A percentile compares a stretch with the other conserved stretches of the same genome.
phyloP scores from a whole-genome alignment of 2,113 vertebrate species.

The Sciurus niger region DNA sequence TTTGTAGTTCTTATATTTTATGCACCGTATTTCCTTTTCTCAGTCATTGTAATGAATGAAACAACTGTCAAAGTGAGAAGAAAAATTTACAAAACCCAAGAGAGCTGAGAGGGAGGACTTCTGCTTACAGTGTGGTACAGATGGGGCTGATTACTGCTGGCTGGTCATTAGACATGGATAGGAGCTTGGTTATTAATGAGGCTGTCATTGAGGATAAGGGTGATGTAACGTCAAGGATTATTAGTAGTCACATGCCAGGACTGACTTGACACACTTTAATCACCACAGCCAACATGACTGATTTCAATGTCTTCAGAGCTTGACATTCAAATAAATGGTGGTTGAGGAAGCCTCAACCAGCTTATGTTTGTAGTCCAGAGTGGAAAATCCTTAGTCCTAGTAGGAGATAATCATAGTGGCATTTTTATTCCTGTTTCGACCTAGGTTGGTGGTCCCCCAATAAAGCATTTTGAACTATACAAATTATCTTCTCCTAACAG shows the following conservation, averaged over 20 bases:
- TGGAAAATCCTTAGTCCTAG: neutral
- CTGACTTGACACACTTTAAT: neutral
- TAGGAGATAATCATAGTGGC: neutral
- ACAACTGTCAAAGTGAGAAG: neutral
- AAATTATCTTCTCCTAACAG: neutral
- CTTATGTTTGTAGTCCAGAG: neutral
- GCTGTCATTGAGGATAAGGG: neutral
- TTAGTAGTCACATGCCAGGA: too few relatives aligned
- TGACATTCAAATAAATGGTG: neutral
- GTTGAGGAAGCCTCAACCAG: neutral
- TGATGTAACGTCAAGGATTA: neutral
- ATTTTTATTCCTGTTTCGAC: neutral
- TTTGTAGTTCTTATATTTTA: neutral
- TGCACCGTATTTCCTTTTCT: slow-evolving; percentile 52
- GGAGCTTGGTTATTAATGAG: neutral
- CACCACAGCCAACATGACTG: neutral
- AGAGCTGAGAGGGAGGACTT: neutral
- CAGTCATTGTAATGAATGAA: neutral
- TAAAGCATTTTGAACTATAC: neutral
- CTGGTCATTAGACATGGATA: too few relatives aligned
- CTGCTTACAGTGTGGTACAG: neutral
- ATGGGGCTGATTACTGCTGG: neutral
- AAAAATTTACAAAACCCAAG: neutral
- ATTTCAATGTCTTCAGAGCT: neutral
- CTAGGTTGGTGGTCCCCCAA: neutral